Base-by-base conservation (phyloP, 2,888 invertebrate species). In the Vandiemenella viatica region DNA sequence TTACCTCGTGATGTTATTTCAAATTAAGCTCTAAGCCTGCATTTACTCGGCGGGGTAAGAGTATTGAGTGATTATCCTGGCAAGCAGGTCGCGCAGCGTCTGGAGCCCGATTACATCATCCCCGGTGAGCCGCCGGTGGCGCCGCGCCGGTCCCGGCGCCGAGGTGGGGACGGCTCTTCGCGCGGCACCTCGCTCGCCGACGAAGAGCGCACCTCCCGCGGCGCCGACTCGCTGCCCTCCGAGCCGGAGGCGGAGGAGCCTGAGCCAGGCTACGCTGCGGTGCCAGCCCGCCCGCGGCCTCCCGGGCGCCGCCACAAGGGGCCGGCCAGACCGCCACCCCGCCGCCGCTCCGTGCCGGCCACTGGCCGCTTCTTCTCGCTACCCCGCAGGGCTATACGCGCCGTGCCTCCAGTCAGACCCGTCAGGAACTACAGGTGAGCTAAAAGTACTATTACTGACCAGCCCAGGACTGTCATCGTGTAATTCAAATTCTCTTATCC, bases 211-310 rank as follows among this genome's bases (percentile, higher is more conserved):
- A 82, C 80, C 6, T 82, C 83, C 0, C 77, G 76, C 51, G 82
- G 79, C 1, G 80, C 79, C 1, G 82, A 83, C 52, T 81, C 82
- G 0, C 63, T 81, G 42, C 69, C 68, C 8, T 65, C 75, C 22
- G 75, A 76, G 8, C n/a, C 32, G 2, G 52, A 50, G 32, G 17
- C 43, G 18, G 42, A 40, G 7, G 42, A 23, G 18, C 37, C 26
- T 38, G 67, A 68, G 52, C 74, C 72, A 18, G 86, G 86, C 5
- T 88, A 88, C 57, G 83, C 87, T 10, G 75, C 80, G 21, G 80
- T 88, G 41, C 50, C 54, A 22, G 46, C 49, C 16, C 38, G 43
- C 16, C 43, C 46, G n/a, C 72, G 74, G 1, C 67, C 68, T 18
- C 79, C 82, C 0, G 71, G 73, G 22, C 71, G 73, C 22, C 74